Evolutionary conservation across 2,797 vertebrate species (phyloP), one percentile per base, ranked within the genome.

Genomic region (Scarus forsteni): DNA sequence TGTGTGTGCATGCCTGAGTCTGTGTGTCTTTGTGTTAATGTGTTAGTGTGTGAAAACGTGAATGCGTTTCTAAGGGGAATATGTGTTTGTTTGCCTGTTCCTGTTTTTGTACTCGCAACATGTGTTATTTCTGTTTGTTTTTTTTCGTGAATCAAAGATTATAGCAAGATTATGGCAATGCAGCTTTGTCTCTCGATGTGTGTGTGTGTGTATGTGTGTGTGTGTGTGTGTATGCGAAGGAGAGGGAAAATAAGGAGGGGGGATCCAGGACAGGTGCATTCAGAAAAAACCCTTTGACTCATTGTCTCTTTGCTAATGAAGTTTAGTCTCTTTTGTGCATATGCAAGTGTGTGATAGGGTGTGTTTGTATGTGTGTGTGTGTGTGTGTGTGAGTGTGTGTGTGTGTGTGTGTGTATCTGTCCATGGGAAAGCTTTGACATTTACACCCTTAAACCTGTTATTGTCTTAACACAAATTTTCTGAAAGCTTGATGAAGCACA

Each of bases 241-340:
- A 54, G 48, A 54, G 46, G 16, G 60, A 51, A 72, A 65, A 60
- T 12, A 58, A 58, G 69, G 67, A 60, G 56, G 63, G 77, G 59
- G 64, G 60, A 27, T 80, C 66, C 58, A 48, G 86, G 89, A 81
- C 94, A 95, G 94, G 93, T 95, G 94, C 90, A 92, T 91, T 65
- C 84, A 73, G 67, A 84, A 42, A 27, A 75, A 68, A 67, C 73
- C 85, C 80, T 90, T 91, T 88, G 85, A 89, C 89, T 93, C 91
- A 92, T 89, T 81, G 85, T 92, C 87, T 82, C 78, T 91, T 70
- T 75, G 70, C 88, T 94, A 94, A 95, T 95, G 95, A 93, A 73
- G 92, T 95, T 95, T 84, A 85, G 91, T 77, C 83, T 89, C 91
- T 91, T 94, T 83, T 85, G 78, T 88, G 59, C 46, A 52, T 80